These are phyloP conservation scores for Dipodomys merriami DNA, from an alignment of 2,113 vertebrate species.

Conservation along the genomic window DNA sequence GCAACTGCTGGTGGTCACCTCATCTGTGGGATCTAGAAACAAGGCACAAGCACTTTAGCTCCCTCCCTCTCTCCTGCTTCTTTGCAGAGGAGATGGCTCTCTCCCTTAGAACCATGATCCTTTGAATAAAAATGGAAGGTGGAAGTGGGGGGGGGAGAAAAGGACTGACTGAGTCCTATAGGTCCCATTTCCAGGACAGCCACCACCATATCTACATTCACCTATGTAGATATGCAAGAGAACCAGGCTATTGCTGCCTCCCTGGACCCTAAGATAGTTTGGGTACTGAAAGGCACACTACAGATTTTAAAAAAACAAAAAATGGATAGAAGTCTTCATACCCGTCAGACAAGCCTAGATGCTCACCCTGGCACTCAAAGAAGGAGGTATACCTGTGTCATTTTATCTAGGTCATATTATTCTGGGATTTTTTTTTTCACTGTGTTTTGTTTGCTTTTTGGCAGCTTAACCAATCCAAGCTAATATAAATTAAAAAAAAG, in stretches of 20 bases:
- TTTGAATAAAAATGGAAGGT: not conserved
- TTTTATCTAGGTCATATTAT: not conserved
- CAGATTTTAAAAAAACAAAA: not conserved
- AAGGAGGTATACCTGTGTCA: not conserved
- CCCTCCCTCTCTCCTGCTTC: no score
- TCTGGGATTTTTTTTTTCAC: not conserved
- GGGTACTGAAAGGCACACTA: no score
- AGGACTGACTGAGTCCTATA: no score
- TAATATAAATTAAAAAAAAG: not conserved
- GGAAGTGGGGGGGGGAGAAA: not conserved
- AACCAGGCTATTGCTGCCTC: no score
- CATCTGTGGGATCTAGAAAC: not conserved
- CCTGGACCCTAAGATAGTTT: no score
- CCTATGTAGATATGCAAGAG: not conserved
- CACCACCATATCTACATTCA: no score
- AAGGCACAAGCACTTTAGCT: fast-evolving
- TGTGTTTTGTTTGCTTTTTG: slow-evolving; percentile 3
- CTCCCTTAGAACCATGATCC: not conserved
- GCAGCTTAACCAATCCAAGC: not conserved
- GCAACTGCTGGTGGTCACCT: no score
- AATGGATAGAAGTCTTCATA: not conserved
- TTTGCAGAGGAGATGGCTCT: not conserved
- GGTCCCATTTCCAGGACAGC: not conserved
- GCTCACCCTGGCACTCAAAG: not conserved
- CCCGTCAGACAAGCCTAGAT: not conserved